These are phyloP conservation scores for Tupaia tana DNA, from an alignment of 2,113 vertebrate species.

Conservation along the genomic window DNA sequence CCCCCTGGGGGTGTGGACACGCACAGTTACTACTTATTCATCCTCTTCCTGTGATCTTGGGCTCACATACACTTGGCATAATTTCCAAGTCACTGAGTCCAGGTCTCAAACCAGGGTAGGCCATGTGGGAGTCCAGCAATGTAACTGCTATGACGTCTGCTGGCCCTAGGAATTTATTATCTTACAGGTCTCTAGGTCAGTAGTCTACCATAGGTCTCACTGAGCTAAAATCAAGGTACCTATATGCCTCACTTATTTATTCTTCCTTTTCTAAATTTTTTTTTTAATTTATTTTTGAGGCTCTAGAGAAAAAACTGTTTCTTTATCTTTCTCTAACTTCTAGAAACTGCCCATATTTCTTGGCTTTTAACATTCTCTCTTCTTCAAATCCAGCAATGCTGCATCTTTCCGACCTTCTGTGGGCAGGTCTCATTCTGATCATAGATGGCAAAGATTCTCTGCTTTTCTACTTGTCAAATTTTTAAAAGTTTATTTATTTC, in stretches of 20 bases:
- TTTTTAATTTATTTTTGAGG: not conserved
- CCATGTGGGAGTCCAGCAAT: too few relatives aligned
- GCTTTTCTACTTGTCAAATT: not conserved
- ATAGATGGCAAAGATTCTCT: not conserved
- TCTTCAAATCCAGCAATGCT: not conserved
- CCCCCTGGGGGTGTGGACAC: too few relatives aligned
- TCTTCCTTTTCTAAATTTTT: too few relatives aligned
- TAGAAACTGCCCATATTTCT: not conserved
- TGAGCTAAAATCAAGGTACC: not conserved
- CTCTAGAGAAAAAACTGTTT: accelerated
- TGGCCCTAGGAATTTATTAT: not conserved
- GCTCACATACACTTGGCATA: too few relatives aligned
- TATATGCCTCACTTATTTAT: too few relatives aligned
- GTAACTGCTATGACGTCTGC: too few relatives aligned
- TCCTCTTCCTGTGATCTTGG: too few relatives aligned
- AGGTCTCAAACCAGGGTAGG: too few relatives aligned
- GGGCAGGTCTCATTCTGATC: not conserved
- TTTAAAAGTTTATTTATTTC: too few relatives aligned
- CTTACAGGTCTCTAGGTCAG: not conserved
- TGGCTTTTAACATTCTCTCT: accelerated
- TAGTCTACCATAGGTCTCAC: not conserved
- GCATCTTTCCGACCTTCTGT: not conserved
- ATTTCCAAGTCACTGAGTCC: too few relatives aligned
- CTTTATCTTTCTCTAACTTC: not conserved
- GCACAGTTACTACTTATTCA: too few relatives aligned